Evolutionary conservation across 2,888 invertebrate genomes (phyloP).

Genomic region (Pyrocoelia pectoralis): DNA sequence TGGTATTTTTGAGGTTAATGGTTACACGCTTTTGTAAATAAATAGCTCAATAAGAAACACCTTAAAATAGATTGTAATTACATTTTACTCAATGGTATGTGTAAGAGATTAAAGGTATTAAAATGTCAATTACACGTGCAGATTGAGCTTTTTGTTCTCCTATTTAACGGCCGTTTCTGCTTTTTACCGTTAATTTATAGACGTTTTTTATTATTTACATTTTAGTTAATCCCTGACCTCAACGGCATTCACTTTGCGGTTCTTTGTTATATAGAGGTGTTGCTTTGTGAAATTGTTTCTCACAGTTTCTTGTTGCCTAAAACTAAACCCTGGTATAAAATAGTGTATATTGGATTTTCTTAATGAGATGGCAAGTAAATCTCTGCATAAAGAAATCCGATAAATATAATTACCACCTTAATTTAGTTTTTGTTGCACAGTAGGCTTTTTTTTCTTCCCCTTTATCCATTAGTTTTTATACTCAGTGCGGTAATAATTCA

Average conservation of each 20-base stretch:
- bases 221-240: background rate
- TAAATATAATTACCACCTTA: constrained; percentile 9
- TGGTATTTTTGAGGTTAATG: background rate
- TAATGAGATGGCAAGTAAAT: background rate
- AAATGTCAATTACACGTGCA: background rate
- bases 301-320: constrained; percentile 1
- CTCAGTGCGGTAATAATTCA: constrained; percentile 4
- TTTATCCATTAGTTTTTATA: constrained; percentile 4
- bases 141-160: background rate
- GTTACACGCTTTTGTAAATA: no score
- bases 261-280: constrained; percentile 1
- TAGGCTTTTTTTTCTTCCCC: background rate
- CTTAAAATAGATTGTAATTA: no score
- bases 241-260: background rate
- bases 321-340: constrained; percentile 1
- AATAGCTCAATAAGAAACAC: no score
- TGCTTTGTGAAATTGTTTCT: background rate
- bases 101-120: no score
- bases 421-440: constrained; percentile 10
- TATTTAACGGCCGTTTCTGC: background rate
- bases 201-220: background rate
- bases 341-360: constrained; percentile 7
- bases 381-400: constrained; percentile 2
- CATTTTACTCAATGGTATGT: no score
- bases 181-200: background rate